Percentiles rank a stretch among this genome's conserved stretches.
Conservation (phyloP, 35 echinoderm and acorn worm species). For the Ptychodera flava region DNA sequence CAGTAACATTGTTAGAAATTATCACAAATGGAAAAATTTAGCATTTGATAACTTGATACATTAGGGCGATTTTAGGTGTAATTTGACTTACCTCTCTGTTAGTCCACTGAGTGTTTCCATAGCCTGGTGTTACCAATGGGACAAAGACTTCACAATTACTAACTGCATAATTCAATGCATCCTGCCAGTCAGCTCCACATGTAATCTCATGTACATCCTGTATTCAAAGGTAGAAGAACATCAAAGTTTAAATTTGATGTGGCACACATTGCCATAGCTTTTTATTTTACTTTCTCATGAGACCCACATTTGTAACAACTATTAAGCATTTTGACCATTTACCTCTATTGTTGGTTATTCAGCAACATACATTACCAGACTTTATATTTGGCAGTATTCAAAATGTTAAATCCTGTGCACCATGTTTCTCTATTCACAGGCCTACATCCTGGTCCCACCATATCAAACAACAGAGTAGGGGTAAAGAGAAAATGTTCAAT, state of each 20-base stretch:
- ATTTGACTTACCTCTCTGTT: constrained; percentile 74
- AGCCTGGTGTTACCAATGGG: constrained; percentile 85
- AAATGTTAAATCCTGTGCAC: background rate
- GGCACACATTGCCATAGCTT: background rate
- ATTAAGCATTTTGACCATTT: background rate
- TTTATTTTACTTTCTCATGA: background rate
- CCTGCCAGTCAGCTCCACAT: constrained; percentile 94
- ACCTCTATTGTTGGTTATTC: background rate
- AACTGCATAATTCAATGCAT: constrained; percentile 93
- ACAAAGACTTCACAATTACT: constrained; percentile 97
- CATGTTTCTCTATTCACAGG: no score
- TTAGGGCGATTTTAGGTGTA: no score
- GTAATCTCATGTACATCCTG: constrained; percentile 99
- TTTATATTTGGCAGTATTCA: background rate
- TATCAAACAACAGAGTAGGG: no score
- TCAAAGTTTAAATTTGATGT: background rate
- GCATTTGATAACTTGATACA: no score
- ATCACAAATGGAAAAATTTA: no score
- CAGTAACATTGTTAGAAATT: no score
- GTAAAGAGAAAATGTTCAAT: no score
- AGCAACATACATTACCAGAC: background rate
- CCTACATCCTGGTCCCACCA: no score
- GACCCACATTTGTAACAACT: background rate
- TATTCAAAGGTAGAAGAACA: background rate
- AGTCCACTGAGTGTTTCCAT: constrained; percentile 97